phyloP scores from a whole-genome alignment of 2,797 vertebrate genomes.

The Myripristis murdjan region DNA sequence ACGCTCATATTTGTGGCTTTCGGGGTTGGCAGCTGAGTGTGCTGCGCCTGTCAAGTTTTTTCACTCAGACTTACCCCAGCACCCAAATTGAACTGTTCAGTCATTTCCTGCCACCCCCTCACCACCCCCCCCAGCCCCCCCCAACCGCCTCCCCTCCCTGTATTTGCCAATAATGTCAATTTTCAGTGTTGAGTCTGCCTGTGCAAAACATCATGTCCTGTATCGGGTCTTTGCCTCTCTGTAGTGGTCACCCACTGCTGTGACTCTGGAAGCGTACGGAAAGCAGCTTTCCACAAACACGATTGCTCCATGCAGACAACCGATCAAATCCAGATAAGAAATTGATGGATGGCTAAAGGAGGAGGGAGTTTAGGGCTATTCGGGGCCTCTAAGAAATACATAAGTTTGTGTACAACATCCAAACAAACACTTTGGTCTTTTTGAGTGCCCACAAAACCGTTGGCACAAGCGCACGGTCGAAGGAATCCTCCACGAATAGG shows the following conservation, averaged over 20 bases:
- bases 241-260: constrained; percentile 12
- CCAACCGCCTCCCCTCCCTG: constrained; percentile 56
- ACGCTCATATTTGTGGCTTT: constrained; percentile 87
- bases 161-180: constrained; percentile 68
- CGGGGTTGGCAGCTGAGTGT: constrained; percentile 79
- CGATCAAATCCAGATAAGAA: constrained; percentile 52
- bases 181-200: constrained; percentile 50
- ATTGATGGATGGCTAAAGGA: constrained; percentile 40
- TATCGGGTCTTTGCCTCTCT: constrained; percentile 24
- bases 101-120: constrained; percentile 77
- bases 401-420: constrained; percentile 71
- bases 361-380: constrained; percentile 15
- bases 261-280: not conserved
- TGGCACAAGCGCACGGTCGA: constrained; percentile 71
- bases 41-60: constrained; percentile 79
- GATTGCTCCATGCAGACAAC: constrained; percentile 27
- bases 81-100: constrained; percentile 81
- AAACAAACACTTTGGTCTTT: constrained; percentile 76
- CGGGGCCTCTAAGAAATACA: constrained; percentile 49
- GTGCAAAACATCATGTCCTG: constrained; percentile 41
- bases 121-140: constrained; percentile 1
- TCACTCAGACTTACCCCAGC: constrained; percentile 76
- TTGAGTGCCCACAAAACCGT: constrained; percentile 71
- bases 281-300: constrained; percentile 21
- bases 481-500: constrained; percentile 73